These are phyloP conservation scores for Molanna angustata DNA, from an alignment of 2,888 invertebrate species.

Conservation along the genomic window DNA sequence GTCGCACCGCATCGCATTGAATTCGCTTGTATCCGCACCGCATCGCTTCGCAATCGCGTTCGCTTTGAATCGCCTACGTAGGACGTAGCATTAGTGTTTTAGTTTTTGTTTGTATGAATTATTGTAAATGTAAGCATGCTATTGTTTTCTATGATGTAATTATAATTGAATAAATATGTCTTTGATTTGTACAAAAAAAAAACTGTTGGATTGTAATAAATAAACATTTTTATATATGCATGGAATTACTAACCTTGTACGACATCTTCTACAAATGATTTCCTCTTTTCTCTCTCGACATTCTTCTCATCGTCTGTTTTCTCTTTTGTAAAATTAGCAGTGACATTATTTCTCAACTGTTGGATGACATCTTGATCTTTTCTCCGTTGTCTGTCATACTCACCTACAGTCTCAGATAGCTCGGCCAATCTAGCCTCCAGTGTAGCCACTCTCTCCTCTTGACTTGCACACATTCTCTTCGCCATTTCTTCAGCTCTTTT, in stretches of 20 bases:
- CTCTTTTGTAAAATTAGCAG: conserved; percentile 28
- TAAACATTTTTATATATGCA: too few species aligned
- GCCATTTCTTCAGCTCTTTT: conserved; percentile 71
- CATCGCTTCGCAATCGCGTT: too few species aligned
- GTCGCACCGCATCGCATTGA: too few species aligned
- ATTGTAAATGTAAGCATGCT: too few species aligned
- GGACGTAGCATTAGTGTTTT: too few species aligned
- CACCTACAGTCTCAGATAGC: conserved; percentile 73
- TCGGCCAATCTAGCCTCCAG: conserved; percentile 76
- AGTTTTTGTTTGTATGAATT: too few species aligned
- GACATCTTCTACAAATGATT: conserved; percentile 13
- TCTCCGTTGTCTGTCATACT: conserved; percentile 68
- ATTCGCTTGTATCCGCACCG: too few species aligned
- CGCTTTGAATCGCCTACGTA: too few species aligned
- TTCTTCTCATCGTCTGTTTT: conserved; percentile 2
- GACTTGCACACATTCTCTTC: conserved; percentile 62
- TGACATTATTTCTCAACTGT: conserved; percentile 56
- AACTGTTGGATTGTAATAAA: too few species aligned
- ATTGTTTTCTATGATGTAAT: too few species aligned
- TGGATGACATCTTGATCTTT: conserved; percentile 72
- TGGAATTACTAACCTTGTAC: conserved; percentile 10
- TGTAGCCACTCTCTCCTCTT: conserved; percentile 73
- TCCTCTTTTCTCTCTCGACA: conserved; percentile 14
- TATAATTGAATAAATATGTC: too few species aligned
- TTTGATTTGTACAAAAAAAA: too few species aligned